A percentile compares a stretch with the other conserved stretches of the same genome.
Conservation (phyloP, 1,140 invertebrate genomes). For the Samia ricini region DNA sequence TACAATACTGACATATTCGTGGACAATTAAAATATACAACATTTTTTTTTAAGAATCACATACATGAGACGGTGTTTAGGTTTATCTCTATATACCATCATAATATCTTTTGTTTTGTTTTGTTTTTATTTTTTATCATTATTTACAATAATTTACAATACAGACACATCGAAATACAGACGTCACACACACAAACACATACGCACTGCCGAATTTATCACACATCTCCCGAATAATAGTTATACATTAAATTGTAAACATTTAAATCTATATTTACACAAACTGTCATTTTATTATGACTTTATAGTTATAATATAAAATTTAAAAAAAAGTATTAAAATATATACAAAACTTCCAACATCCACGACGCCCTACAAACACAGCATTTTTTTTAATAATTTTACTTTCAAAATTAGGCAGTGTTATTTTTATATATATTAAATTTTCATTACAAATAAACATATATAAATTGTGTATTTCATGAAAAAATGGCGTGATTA, state of each 20-base stretch:
- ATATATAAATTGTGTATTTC: not conserved
- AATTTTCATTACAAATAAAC: not conserved
- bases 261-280: constrained; percentile 65
- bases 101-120: constrained; percentile 12
- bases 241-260: constrained; percentile 52
- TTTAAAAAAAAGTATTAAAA: constrained; percentile 29
- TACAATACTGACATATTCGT: constrained; percentile 56
- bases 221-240: constrained; percentile 39
- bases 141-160: constrained; percentile 69
- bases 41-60: constrained; percentile 45
- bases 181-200: no score
- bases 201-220: constrained; percentile 19
- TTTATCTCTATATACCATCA: constrained; percentile 7
- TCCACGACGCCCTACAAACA: constrained; percentile 15
- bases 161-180: constrained; percentile 3
- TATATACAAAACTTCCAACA: constrained; percentile 43
- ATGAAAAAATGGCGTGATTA: no score
- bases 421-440: constrained; percentile 1
- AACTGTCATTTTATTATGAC: constrained; percentile 47
- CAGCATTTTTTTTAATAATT: not conserved
- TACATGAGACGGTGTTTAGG: constrained; percentile 44
- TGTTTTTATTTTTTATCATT: constrained; percentile 25
- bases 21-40: constrained; percentile 58
- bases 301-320: constrained; percentile 20
- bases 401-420: constrained; percentile 4